phyloP scores from a whole-genome alignment of 1,140 invertebrate genomes.

The Oryzaephilus surinamensis region DNA sequence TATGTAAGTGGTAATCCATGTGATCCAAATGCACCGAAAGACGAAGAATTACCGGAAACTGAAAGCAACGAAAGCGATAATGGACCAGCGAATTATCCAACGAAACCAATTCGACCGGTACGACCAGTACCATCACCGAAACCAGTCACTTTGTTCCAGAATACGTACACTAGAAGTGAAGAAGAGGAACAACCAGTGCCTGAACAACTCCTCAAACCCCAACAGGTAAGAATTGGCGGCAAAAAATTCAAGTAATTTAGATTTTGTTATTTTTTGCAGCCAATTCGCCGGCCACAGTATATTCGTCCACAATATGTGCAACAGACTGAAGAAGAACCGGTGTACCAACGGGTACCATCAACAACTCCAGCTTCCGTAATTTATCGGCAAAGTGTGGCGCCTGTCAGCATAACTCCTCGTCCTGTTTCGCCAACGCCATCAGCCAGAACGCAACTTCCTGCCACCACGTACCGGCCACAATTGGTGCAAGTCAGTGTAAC shows the following conservation, averaged over 20 bases:
- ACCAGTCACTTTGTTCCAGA: slow-evolving; percentile 53
- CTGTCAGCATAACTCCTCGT: slow-evolving; percentile 39
- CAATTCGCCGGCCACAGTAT: slow-evolving; percentile 25
- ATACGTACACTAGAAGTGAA: slow-evolving; percentile 47
- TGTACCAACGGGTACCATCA: slow-evolving; percentile 28
- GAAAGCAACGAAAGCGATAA: slow-evolving; percentile 45
- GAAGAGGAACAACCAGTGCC: slow-evolving; percentile 48
- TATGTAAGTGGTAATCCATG: slow-evolving; percentile 88
- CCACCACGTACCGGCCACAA: slow-evolving; percentile 54
- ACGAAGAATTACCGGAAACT: slow-evolving; percentile 48
- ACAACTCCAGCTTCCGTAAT: slow-evolving; percentile 31
- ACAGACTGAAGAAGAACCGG: slow-evolving; percentile 19
- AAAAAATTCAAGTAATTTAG: slow-evolving; percentile 1
- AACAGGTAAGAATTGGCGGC: slow-evolving; percentile 19
- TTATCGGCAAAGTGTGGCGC: slow-evolving; percentile 38
- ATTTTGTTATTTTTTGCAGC: slow-evolving; percentile 25
- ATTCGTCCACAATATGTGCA: slow-evolving; percentile 31
- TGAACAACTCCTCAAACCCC: slow-evolving; percentile 43
- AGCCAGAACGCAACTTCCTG: slow-evolving; percentile 49
- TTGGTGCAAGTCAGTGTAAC: slow-evolving; percentile 47
- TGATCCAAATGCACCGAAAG: slow-evolving; percentile 66
- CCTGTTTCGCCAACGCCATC: slow-evolving; percentile 38
- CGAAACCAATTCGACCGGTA: slow-evolving; percentile 39
- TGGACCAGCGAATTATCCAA: slow-evolving; percentile 55
- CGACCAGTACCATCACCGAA: slow-evolving; percentile 39